phyloP scores from a whole-genome alignment of 2,797 vertebrate genomes.

The Pseudotriccus pelzelni region DNA sequence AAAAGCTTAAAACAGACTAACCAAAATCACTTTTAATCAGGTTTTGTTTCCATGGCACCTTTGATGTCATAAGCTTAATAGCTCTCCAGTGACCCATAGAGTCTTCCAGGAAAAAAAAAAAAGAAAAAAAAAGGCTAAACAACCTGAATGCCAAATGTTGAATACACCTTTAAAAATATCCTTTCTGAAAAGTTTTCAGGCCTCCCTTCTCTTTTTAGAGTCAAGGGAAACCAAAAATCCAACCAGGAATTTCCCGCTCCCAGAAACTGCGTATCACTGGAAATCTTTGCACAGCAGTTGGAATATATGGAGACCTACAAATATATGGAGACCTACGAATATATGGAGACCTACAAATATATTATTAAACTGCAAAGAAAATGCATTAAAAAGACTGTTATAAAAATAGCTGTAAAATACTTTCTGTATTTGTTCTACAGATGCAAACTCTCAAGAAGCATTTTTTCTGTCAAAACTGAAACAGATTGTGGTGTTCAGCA shows the following conservation, averaged over 20 bases:
- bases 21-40: slow-evolving; percentile 64
- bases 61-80: slow-evolving; percentile 63
- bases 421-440: slow-evolving; percentile 43
- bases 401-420: slow-evolving; percentile 54
- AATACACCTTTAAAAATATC: slow-evolving; percentile 1
- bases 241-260: background rate
- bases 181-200: slow-evolving; percentile 8
- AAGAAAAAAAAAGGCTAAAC: background rate
- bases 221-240: background rate
- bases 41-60: slow-evolving; percentile 67
- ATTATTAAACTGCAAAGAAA: slow-evolving; percentile 45
- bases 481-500: slow-evolving; percentile 62
- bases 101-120: slow-evolving; percentile 28
- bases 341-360: background rate
- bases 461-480: slow-evolving; percentile 63
- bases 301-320: background rate
- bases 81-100: slow-evolving; percentile 37
- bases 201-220: background rate
- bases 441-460: slow-evolving; percentile 67
- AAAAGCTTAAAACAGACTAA: slow-evolving; percentile 26
- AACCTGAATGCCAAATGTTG: slow-evolving; percentile 24
- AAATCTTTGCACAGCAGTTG: background rate
- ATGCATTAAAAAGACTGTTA: slow-evolving; percentile 38
- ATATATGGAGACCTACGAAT: background rate
- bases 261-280: background rate